These are phyloP conservation scores for Rhea americana DNA, from an alignment of 2,113 vertebrate species.

Conservation along the genomic window DNA sequence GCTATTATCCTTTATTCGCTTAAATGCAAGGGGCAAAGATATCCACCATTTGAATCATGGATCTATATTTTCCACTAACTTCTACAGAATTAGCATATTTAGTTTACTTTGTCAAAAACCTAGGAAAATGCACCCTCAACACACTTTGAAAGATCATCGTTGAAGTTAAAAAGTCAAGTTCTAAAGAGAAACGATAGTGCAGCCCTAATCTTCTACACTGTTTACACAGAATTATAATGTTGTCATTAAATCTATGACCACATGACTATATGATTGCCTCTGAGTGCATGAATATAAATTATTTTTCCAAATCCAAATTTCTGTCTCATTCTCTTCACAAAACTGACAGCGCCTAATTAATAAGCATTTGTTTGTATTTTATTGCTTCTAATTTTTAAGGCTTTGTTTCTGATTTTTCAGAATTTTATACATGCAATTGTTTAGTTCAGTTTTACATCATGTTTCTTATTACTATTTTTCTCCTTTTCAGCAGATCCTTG, in stretches of 20 bases:
- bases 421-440: fast-evolving
- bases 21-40: background rate
- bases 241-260: background rate
- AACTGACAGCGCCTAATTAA: background rate
- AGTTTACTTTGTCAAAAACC: background rate
- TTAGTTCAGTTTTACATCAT: background rate
- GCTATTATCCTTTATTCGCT: background rate
- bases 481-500: background rate
- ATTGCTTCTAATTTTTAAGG: background rate
- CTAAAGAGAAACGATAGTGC: background rate
- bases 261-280: background rate
- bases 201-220: background rate
- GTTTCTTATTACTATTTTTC: background rate
- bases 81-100: background rate
- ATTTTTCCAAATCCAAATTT: background rate
- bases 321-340: background rate
- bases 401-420: background rate
- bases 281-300: background rate
- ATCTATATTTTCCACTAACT: constrained; percentile 8
- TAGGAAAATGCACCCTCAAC: background rate
- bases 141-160: background rate
- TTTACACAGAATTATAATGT: background rate
- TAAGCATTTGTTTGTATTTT: background rate
- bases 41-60: background rate
- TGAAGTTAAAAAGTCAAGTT: background rate